Evolutionary conservation across 2,797 vertebrate genomes (phyloP).

Genomic region (Clarias laeviceps): DNA sequence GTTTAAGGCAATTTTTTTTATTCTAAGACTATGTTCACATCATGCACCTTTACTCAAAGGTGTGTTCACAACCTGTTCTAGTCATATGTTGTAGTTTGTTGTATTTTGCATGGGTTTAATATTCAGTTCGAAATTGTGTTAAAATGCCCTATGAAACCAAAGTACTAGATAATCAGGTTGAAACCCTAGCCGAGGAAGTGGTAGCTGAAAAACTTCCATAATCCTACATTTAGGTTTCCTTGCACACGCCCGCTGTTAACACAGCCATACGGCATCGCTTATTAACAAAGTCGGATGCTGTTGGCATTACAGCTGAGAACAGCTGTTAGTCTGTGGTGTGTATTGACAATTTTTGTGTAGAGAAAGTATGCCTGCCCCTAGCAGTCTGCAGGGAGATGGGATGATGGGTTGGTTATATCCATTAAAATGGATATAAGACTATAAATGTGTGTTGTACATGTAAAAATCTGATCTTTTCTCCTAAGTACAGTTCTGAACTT

Average conservation of each 20-base stretch:
- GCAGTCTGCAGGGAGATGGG: slow-evolving; percentile 27
- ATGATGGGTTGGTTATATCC: slow-evolving; percentile 23
- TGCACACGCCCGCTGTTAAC: slow-evolving; percentile 71
- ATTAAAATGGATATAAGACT: slow-evolving; percentile 23
- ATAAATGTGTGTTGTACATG: slow-evolving; percentile 30
- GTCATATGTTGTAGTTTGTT: not conserved
- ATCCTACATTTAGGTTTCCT: slow-evolving; percentile 46
- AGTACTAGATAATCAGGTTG: not conserved
- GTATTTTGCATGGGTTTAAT: not conserved
- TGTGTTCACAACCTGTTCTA: not conserved
- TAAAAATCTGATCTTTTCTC: slow-evolving; percentile 27
- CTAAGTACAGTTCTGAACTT: not conserved
- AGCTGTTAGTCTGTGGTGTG: slow-evolving; percentile 23
- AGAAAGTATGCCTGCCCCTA: not conserved
- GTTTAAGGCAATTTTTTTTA: not conserved
- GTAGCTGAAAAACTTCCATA: slow-evolving; percentile 3
- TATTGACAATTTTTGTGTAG: not conserved
- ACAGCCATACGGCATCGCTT: slow-evolving; percentile 74
- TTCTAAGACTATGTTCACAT: not conserved
- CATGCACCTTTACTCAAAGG: not conserved
- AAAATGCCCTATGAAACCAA: not conserved
- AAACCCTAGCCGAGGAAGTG: not conserved
- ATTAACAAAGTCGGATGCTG: slow-evolving; percentile 48
- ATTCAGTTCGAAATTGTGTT: not conserved
- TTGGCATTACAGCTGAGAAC: slow-evolving; percentile 47